A percentile compares a stretch with the other conserved stretches of the same genome.
These are phyloP conservation scores for Odontomachus brunneus DNA, from an alignment of 1,140 invertebrate genomes.

Conservation along the genomic window DNA sequence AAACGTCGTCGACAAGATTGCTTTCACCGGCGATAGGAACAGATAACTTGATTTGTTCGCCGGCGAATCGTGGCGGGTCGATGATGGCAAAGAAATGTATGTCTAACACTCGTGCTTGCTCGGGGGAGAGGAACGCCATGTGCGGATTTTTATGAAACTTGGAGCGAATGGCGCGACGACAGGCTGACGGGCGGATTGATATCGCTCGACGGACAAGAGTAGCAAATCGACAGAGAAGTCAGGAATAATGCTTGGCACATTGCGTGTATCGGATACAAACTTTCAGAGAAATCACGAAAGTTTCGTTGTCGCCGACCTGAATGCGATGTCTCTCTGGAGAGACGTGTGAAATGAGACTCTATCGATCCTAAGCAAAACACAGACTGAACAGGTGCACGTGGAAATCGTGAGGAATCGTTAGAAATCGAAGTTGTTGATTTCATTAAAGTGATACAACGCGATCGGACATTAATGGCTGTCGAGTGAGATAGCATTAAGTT, in stretches of 20 bases:
- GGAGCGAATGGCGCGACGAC: neutral
- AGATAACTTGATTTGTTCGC: slow-evolving; percentile 73
- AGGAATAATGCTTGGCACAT: neutral
- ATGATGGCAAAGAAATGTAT: slow-evolving; percentile 23
- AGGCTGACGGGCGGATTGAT: slow-evolving; percentile 14
- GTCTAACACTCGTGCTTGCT: slow-evolving; percentile 5
- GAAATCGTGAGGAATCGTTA: too few species aligned
- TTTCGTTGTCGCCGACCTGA: too few species aligned
- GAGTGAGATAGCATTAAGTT: too few species aligned
- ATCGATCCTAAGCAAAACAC: too few species aligned
- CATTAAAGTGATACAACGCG: too few species aligned
- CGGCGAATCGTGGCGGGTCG: slow-evolving; percentile 31
- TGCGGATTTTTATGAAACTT: slow-evolving; percentile 10
- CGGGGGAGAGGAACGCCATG: slow-evolving; percentile 6
- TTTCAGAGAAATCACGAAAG: too few species aligned
- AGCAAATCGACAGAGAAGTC: neutral
- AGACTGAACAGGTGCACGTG: too few species aligned
- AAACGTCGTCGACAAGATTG: slow-evolving; percentile 69
- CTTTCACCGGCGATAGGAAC: slow-evolving; percentile 44
- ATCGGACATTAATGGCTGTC: too few species aligned
- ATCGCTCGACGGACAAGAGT: neutral
- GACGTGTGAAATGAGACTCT: too few species aligned
- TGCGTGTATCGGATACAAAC: too few species aligned
- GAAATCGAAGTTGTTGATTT: too few species aligned
- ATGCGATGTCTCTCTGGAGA: too few species aligned